Percentiles rank a stretch among this genome's conserved stretches.
phyloP scores from a whole-genome alignment of 2,888 invertebrate species.

The Dioctria rufipes region DNA sequence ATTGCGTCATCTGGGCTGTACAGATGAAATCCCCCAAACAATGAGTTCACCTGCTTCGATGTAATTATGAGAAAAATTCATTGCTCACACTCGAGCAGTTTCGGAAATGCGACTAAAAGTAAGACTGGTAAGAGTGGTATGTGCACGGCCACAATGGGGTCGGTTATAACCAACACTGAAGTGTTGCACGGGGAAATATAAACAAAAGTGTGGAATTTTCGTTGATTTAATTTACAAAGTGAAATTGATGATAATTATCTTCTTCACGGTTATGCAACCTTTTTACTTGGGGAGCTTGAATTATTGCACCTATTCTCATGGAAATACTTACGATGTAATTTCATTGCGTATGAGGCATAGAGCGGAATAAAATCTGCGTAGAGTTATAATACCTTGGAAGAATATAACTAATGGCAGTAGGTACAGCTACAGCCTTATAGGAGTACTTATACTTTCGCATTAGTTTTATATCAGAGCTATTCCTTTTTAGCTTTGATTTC shows the following conservation, averaged over 20 bases:
- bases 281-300: not conserved
- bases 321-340: not conserved
- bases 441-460: too few relatives aligned
- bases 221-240: not conserved
- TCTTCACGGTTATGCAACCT: not conserved
- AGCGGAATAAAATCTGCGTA: not conserved
- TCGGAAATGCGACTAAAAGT: constrained; percentile 2
- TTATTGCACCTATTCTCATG: not conserved
- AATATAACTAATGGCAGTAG: too few relatives aligned
- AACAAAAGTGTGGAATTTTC: constrained; percentile 21
- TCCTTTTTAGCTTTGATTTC: too few relatives aligned
- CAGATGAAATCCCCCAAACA: not conserved
- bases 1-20: not conserved
- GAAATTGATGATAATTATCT: not conserved
- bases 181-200: not conserved
- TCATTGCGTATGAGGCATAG: not conserved
- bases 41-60: not conserved
- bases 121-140: not conserved
- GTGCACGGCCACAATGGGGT: constrained; percentile 4
- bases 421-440: too few relatives aligned
- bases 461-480: too few relatives aligned
- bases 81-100: not conserved
- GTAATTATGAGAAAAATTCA: constrained; percentile 21
- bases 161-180: not conserved
- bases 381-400: too few relatives aligned